Evolutionary conservation across 2,888 invertebrate species (phyloP), one percentile per base, ranked within the genome.

Genomic region (Cordilura impudica): DNA sequence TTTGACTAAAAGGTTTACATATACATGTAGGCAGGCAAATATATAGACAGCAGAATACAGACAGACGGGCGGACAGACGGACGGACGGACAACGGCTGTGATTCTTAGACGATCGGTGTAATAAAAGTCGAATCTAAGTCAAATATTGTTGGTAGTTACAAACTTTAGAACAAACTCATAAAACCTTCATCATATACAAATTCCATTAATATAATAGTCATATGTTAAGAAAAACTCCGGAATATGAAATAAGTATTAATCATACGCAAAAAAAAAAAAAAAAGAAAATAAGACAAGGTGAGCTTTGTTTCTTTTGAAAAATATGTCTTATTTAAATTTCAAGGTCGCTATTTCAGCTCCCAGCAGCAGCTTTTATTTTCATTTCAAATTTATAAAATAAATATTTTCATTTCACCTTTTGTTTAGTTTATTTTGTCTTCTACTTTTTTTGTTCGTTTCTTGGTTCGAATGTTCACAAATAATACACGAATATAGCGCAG

Each of bases 291-390:
- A 12, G 21, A 49, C n/a, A 39, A 39, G 35, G 1, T 39, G n/a
- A 3, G n/a, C 12, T 39, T 12, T 39, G 10, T n/a, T n/a, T 39
- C 35, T 12, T n/a, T n/a, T 10, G 5, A 19, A 49, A 19, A 26
- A 63, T 63, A 29, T 63, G 35, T 63, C 51, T 51, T 63, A 63
- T 63, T 51, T 31, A 49, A 51, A 49, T 31, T 63, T 63, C 63
- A 63, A 63, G 63, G 63, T 63, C 51, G 35, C 16, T 53, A 1
- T 26, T 26, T 7, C 18, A 39, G n/a, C 35, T n/a, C n/a, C 12
- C 3, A 39, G 35, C n/a, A 12, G 35, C 2, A 39, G n/a, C n/a
- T 39, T 4, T 39, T 39, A n/a, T n/a, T 4, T 4, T 39, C n/a
- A 4, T 14, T 4, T n/a, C 12, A 39, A 39, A n/a, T 39, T 39